Percentiles rank a stretch among this genome's conserved stretches.
Conservation (phyloP, 2,888 invertebrate species). For the Pristionchus exspectatus region DNA sequence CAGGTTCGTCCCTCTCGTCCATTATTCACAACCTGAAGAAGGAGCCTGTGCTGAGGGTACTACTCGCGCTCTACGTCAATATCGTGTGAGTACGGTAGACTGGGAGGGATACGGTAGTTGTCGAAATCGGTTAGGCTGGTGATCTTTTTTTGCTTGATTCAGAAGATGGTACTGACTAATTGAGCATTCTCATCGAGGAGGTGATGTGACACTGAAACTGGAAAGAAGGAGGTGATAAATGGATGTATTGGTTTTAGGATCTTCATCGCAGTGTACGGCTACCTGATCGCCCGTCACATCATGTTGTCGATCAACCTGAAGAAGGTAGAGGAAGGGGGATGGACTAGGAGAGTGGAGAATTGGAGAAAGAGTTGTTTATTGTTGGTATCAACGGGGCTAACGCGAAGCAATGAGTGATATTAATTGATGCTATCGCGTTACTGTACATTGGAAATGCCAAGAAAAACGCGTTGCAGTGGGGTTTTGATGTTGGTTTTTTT, state of each 20-base stretch:
- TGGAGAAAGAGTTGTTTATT: too few species aligned
- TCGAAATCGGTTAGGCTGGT: too few species aligned
- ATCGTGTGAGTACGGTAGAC: slow-evolving; percentile 32
- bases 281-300: slow-evolving; percentile 49
- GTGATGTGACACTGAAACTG: not conserved
- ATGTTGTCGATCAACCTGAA: slow-evolving; percentile 51
- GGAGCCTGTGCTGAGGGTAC: slow-evolving; percentile 28
- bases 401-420: too few species aligned
- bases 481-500: too few species aligned
- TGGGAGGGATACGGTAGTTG: not conserved
- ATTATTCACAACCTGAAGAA: slow-evolving; percentile 43
- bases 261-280: slow-evolving; percentile 51
- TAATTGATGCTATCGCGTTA: too few species aligned
- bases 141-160: too few species aligned
- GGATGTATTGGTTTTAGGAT: not conserved
- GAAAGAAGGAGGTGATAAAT: not conserved
- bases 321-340: not conserved
- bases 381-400: too few species aligned
- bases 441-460: too few species aligned
- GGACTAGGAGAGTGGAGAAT: not conserved
- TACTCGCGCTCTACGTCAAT: slow-evolving; percentile 44
- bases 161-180: not conserved
- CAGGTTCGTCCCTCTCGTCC: slow-evolving; percentile 50
- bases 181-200: not conserved
- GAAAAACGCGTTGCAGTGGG: too few species aligned